A percentile compares a stretch with the other conserved stretches of the same genome.
phyloP scores from a whole-genome alignment of 2,113 vertebrate species.

The Notiomystis cincta region DNA sequence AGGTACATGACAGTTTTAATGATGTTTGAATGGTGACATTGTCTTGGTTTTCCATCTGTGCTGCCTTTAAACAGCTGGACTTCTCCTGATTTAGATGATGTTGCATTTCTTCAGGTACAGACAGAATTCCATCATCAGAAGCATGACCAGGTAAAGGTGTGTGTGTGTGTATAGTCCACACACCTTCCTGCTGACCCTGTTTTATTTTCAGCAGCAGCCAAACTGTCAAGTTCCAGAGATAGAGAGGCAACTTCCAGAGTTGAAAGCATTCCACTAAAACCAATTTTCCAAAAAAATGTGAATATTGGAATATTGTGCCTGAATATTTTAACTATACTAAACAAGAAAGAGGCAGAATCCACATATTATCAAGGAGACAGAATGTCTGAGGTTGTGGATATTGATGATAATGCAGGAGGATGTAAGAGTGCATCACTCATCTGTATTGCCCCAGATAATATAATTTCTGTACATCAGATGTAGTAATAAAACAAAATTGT shows the following conservation, averaged over 20 bases:
- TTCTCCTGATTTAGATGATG: background rate
- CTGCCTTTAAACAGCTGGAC: background rate
- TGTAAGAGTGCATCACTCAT: background rate
- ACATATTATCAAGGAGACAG: background rate
- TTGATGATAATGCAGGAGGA: background rate
- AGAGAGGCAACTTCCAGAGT: background rate
- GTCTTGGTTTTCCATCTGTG: background rate
- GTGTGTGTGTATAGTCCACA: background rate
- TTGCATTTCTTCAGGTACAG: background rate
- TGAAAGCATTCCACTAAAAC: background rate
- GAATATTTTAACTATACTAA: background rate
- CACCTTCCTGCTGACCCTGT: background rate
- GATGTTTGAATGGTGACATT: background rate
- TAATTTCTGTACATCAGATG: background rate
- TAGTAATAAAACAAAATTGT: background rate
- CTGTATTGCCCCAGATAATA: background rate
- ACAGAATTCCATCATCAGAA: background rate
- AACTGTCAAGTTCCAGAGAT: background rate
- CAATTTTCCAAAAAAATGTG: accelerated
- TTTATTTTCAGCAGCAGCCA: background rate
- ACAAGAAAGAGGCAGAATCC: background rate
- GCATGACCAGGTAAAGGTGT: background rate
- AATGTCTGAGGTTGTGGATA: background rate
- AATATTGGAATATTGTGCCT: background rate
- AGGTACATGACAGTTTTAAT: background rate